phyloP scores from a whole-genome alignment of 1,140 invertebrate species.

The Leptoteleia sp. region DNA sequence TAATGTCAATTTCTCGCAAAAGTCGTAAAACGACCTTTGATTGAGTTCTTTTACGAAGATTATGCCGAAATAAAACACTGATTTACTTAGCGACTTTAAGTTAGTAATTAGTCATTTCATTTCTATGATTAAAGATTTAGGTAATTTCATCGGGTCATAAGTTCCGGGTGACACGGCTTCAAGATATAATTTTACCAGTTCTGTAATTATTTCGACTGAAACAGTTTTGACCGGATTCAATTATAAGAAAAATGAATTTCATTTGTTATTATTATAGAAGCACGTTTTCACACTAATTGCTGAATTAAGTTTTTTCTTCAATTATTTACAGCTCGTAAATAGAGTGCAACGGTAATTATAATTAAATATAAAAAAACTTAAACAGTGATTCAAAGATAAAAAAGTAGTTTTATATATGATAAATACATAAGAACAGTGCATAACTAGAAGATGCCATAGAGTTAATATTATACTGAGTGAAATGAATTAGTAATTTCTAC shows the following conservation, averaged over 20 bases:
- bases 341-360: too few species aligned
- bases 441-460: too few species aligned
- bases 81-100: slow-evolving; percentile 46
- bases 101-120: slow-evolving; percentile 51
- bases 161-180: slow-evolving; percentile 15
- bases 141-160: slow-evolving; percentile 36
- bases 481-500: too few species aligned
- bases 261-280: background rate
- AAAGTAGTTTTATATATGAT: too few species aligned
- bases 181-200: slow-evolving; percentile 28
- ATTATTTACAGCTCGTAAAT: too few species aligned
- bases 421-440: too few species aligned
- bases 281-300: too few species aligned
- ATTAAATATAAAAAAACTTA: too few species aligned
- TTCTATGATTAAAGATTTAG: slow-evolving; percentile 45
- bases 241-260: slow-evolving; percentile 30
- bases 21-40: slow-evolving; percentile 35
- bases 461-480: too few species aligned
- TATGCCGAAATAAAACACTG: slow-evolving; percentile 46
- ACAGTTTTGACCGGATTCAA: slow-evolving; percentile 9
- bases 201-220: slow-evolving; percentile 26
- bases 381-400: too few species aligned
- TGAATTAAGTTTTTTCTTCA: too few species aligned
- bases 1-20: slow-evolving; percentile 32
- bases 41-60: slow-evolving; percentile 46